Base-by-base conservation (phyloP, 2,797 vertebrate species). In the Uromys caudimaculatus region DNA sequence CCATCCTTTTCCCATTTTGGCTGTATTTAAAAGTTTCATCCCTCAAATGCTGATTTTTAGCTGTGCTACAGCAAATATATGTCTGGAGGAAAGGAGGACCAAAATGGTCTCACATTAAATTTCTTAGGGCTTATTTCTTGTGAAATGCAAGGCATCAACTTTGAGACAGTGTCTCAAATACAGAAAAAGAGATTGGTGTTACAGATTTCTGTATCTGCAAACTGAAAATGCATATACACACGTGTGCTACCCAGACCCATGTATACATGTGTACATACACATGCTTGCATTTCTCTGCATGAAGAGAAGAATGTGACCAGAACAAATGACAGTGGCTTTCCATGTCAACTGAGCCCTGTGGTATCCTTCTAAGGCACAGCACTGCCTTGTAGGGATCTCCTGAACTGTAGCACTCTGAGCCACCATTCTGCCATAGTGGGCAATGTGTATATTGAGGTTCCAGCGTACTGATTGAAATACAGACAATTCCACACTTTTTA, bases 41-140 rank as follows among this genome's bases (percentile, higher is more conserved):
- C 82, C 35, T 96, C 88, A 97, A 91, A 87, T 89, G 78, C 41
- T 2, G 38, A 60, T 47, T 92, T 92, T 89, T 58, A 86, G 44
- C 92, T n/a, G 84, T 41, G 73, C 27, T 90, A 78, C 16, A 23
- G 35, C 13, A 24, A 87, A n/a, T 47, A 1, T 47, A 17, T 93
- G 16, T 44, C 24, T 84, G 13, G 4, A 16, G 27, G 13, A 29
- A 2, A 17, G 41, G 1, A 47, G 29, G 5, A 41, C 27, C 41
- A 0, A 0, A 13, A 78, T 27, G 2, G 19, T 78, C 24, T 89
- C 44, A 64, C 35, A 35, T 32, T 83, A 69, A 91, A 87, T 96
- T 87, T 86, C 41, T 85, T 24, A 77, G 41, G 11, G 24, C 21
- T 50, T n/a, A 75, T 83, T 81, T 60, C 38, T 95, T 93, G 47